Percentiles rank a stretch among this genome's conserved stretches.
phyloP scores from a whole-genome alignment of 2,797 vertebrate species.

The Cyprinodon diabolis region DNA sequence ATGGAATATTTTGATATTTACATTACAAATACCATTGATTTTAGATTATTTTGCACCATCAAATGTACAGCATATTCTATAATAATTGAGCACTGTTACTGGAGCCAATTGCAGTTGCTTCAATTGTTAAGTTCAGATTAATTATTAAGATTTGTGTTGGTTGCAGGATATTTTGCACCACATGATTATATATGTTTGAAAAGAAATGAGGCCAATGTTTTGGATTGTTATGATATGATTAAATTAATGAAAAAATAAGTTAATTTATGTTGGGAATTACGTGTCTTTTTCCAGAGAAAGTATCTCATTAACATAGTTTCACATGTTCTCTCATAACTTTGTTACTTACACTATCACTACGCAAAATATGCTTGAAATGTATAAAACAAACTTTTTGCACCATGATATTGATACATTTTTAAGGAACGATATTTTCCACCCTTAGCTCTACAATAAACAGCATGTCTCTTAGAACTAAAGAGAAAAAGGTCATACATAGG shows the following conservation, averaged over 20 bases:
- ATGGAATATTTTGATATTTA: too few species aligned
- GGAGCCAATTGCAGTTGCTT: neutral
- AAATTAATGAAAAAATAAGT: too few species aligned
- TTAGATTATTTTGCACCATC: neutral
- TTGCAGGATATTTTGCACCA: too few species aligned
- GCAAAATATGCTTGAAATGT: neutral
- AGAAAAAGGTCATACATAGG: slow-evolving; percentile 54
- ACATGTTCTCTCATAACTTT: neutral
- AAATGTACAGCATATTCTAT: neutral
- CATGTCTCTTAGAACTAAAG: slow-evolving; percentile 41
- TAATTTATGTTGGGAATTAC: neutral
- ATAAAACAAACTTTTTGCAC: neutral
- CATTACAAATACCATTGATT: too few species aligned
- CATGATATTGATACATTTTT: neutral
- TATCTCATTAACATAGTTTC: neutral
- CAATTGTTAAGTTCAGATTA: neutral
- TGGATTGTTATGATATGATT: too few species aligned
- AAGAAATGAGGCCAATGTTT: too few species aligned
- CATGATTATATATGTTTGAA: too few species aligned
- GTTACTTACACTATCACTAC: neutral
- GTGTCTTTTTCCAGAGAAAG: neutral
- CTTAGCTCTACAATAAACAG: slow-evolving; percentile 38
- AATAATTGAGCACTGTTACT: neutral
- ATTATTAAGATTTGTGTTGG: too few species aligned
- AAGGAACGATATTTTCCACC: neutral